These are phyloP conservation scores for Drosophila saltans DNA, from an alignment of 1,140 invertebrate genomes.

Conservation along the genomic window DNA sequence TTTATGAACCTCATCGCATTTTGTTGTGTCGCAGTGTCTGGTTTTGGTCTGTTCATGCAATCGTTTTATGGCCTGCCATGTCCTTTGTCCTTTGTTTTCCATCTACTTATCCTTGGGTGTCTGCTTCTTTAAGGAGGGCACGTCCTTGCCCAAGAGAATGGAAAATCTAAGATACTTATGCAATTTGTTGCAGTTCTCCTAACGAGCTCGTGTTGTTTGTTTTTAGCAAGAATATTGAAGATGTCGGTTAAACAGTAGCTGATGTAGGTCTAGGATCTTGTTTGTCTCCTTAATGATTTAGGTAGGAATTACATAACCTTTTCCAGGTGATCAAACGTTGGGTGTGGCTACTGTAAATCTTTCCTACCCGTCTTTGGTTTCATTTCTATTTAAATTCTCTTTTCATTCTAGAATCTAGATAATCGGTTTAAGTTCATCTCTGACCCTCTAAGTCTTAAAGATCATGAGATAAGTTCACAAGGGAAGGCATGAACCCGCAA, in stretches of 20 bases:
- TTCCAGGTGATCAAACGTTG: constrained; percentile 16
- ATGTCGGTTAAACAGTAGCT: constrained; percentile 55
- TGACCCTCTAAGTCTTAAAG: not conserved
- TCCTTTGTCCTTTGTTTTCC: constrained; percentile 38
- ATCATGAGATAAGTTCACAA: not conserved
- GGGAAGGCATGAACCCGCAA: not conserved
- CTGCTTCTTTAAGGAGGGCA: constrained; percentile 54
- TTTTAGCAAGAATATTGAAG: constrained; percentile 25
- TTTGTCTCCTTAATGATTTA: constrained; percentile 12
- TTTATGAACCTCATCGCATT: constrained; percentile 56
- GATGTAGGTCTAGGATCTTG: constrained; percentile 5
- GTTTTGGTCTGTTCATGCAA: constrained; percentile 32
- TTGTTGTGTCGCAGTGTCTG: constrained; percentile 1
- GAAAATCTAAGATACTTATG: constrained; percentile 64
- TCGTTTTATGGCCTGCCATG: constrained; percentile 62
- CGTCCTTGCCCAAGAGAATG: constrained; percentile 51
- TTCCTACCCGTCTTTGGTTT: not conserved
- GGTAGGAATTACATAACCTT: constrained; percentile 59
- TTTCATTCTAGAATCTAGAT: not conserved
- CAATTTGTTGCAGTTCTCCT: constrained; percentile 73
- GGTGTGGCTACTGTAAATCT: constrained; percentile 4
- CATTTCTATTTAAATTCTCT: not conserved
- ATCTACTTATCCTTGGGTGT: constrained; percentile 45
- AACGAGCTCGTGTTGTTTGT: constrained; percentile 48
- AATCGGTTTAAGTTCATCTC: constrained; percentile 3